Percentiles rank a stretch among this genome's conserved stretches.
Evolutionary conservation across 2,888 invertebrate species (phyloP).

Genomic region (Ceramica pisi): DNA sequence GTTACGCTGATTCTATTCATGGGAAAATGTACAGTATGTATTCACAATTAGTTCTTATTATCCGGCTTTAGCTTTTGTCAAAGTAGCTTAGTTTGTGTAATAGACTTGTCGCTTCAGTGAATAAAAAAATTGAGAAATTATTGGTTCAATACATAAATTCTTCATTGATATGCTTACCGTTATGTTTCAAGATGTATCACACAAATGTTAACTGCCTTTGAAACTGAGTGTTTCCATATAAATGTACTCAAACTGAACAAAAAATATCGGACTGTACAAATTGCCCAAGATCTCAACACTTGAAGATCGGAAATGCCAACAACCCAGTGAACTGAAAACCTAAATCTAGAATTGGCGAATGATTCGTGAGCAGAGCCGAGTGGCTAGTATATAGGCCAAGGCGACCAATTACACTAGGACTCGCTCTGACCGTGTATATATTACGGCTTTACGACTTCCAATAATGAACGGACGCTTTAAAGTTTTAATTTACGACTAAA

Average conservation of each 20-base stretch:
- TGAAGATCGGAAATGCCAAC: constrained; percentile 81
- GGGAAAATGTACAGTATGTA: constrained; percentile 1
- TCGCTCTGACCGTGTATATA: constrained; percentile 69
- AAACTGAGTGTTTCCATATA: not conserved
- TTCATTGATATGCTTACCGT: not conserved
- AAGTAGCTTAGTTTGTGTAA: not conserved
- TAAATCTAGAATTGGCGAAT: constrained; percentile 90
- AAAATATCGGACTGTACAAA: constrained; percentile 1
- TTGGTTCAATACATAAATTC: not conserved
- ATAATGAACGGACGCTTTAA: constrained; percentile 59
- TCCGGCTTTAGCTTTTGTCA: not conserved
- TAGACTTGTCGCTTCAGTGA: not conserved
- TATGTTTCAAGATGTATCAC: not conserved
- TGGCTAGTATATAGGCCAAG: constrained; percentile 87
- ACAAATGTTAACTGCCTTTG: not conserved
- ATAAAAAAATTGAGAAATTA: not conserved
- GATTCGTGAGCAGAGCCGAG: constrained; percentile 81
- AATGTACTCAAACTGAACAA: not conserved
- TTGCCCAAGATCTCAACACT: constrained; percentile 53
- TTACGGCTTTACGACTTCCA: constrained; percentile 71
- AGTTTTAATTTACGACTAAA: constrained; percentile 45
- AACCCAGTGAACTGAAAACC: constrained; percentile 90
- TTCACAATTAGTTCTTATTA: constrained; percentile 1
- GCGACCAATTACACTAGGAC: constrained; percentile 83
- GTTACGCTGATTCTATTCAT: constrained; percentile 4